Percentiles rank a stretch among this genome's conserved stretches.
phyloP scores from a whole-genome alignment of 2,888 invertebrate genomes.

The Ophonus ardosiacus region DNA sequence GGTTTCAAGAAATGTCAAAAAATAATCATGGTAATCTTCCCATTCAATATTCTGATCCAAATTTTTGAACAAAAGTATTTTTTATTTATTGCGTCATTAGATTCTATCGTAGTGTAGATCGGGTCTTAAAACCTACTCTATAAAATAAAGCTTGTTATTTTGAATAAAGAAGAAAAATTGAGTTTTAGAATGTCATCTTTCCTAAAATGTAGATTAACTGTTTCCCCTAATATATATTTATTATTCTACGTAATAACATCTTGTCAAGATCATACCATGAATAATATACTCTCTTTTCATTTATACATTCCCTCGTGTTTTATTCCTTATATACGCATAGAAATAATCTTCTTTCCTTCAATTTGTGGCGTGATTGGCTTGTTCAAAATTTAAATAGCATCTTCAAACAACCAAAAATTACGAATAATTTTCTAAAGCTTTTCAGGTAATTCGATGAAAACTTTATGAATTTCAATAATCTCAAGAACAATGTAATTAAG shows the following conservation, averaged over 20 bases:
- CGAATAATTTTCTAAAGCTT: background rate
- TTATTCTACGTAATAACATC: slow-evolving; percentile 4
- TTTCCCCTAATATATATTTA: slow-evolving; percentile 18
- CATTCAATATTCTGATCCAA: too few species aligned
- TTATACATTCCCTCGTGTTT: slow-evolving; percentile 33
- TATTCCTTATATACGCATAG: background rate
- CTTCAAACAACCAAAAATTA: background rate
- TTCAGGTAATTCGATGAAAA: background rate
- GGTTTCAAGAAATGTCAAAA: too few species aligned
- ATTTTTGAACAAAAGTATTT: too few species aligned
- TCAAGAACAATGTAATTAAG: too few species aligned
- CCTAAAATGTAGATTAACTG: background rate
- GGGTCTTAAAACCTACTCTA: too few species aligned
- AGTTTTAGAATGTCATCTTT: too few species aligned
- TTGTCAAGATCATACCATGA: slow-evolving; percentile 27
- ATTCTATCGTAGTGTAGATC: too few species aligned
- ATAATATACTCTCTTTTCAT: background rate
- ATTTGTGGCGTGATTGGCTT: background rate
- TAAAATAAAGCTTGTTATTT: too few species aligned
- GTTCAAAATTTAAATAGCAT: background rate
- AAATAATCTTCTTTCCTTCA: background rate
- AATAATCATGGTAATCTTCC: too few species aligned
- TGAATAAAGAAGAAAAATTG: too few species aligned
- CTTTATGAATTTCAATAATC: background rate
- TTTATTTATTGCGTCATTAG: too few species aligned